phyloP scores from a whole-genome alignment of 2,888 invertebrate species.

The Megaustenia siamemsis region DNA sequence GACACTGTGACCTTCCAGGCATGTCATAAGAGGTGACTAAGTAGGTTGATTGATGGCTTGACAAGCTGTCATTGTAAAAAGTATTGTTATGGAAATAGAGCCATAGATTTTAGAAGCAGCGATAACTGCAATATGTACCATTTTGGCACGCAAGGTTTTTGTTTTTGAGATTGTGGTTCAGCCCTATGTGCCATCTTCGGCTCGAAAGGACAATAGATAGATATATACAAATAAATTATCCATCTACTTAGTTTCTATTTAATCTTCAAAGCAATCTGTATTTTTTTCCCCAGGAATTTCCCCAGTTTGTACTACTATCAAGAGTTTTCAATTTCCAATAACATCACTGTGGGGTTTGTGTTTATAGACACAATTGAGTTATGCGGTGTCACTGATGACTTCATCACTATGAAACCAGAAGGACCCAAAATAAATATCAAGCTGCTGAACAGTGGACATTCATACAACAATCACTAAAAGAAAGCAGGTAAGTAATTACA shows the following conservation, averaged over 20 bases:
- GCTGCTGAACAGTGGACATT: conserved; percentile 80
- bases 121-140: too few species aligned
- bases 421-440: conserved; percentile 63
- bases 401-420: conserved; percentile 65
- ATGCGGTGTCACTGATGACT: conserved; percentile 80
- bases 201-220: too few species aligned
- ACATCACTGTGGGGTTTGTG: conserved; percentile 78
- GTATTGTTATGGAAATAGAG: too few species aligned
- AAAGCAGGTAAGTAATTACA: conserved; percentile 70
- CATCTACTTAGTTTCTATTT: background rate
- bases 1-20: too few species aligned
- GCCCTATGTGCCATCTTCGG: too few species aligned
- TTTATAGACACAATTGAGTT: conserved; percentile 82
- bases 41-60: too few species aligned
- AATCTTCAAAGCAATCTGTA: background rate
- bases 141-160: too few species aligned
- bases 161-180: too few species aligned
- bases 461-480: conserved; percentile 76
- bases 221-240: too few species aligned
- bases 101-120: too few species aligned
- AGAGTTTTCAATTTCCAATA: conserved; percentile 72
- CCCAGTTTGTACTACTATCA: conserved; percentile 81
- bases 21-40: too few species aligned
- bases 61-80: too few species aligned
- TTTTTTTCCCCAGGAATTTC: conserved; percentile 80